A percentile compares a stretch with the other conserved stretches of the same genome.
These are phyloP conservation scores for Trachelipus rathkii DNA, from an alignment of 1,140 invertebrate genomes.

Conservation along the genomic window DNA sequence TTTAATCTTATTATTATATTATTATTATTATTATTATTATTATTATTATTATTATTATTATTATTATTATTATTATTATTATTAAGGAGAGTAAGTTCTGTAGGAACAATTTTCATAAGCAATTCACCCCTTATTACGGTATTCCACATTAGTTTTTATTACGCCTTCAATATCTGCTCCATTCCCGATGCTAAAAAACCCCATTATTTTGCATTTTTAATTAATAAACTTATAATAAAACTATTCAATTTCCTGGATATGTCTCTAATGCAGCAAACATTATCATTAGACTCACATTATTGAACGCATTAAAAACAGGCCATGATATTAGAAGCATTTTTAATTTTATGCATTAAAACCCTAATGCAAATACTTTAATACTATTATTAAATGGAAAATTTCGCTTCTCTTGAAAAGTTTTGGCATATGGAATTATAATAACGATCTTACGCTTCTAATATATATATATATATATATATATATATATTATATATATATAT, in stretches of 20 bases:
- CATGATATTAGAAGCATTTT: not conserved
- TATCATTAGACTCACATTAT: not conserved
- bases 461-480: not conserved
- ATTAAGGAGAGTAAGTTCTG: not conserved
- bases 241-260: not conserved
- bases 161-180: not conserved
- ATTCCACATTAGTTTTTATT: conserved; percentile 1
- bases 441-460: not conserved
- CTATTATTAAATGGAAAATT: not conserved
- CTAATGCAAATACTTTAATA: not conserved
- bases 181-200: not conserved
- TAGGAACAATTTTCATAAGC: not conserved
- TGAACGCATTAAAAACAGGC: not conserved
- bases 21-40: too few species aligned
- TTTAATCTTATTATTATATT: too few species aligned
- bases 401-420: not conserved
- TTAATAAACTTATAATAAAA: not conserved
- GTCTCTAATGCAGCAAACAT: not conserved
- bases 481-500: not conserved
- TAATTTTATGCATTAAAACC: not conserved
- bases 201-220: not conserved
- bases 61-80: not conserved
- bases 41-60: not conserved
- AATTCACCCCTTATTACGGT: not conserved
- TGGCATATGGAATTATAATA: not conserved